These are phyloP conservation scores for Arenicola marina DNA, from an alignment of 2,888 invertebrate species.

Conservation along the genomic window DNA sequence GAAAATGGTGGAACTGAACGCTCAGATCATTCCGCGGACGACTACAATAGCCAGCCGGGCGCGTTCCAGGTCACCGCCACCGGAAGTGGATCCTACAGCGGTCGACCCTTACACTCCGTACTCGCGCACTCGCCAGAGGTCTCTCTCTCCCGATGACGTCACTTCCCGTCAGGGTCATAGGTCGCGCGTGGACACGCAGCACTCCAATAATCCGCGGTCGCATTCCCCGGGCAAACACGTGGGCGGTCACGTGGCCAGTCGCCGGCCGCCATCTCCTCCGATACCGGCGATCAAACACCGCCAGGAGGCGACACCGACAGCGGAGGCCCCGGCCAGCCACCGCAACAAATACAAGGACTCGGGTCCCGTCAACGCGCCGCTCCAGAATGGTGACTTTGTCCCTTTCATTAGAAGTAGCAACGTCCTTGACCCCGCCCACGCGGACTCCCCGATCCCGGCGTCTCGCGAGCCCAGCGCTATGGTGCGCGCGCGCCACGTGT, in stretches of 20 bases:
- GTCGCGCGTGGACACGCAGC: background rate
- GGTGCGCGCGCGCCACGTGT: constrained; percentile 49
- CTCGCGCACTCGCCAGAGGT: background rate
- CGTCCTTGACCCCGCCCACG: constrained; percentile 54
- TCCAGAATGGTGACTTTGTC: constrained; percentile 46
- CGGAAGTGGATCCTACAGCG: background rate
- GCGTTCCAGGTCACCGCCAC: constrained; percentile 12
- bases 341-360: constrained; percentile 22
- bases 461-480: constrained; percentile 54
- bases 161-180: background rate
- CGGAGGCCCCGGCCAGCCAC: background rate
- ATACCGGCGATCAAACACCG: constrained; percentile 27
- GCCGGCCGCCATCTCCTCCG: constrained; percentile 21
- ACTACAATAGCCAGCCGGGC: constrained; percentile 11
- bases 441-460: constrained; percentile 50
- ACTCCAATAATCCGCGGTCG: background rate
- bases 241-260: background rate
- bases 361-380: constrained; percentile 26
- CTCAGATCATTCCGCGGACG: background rate
- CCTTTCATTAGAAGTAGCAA: constrained; percentile 57
- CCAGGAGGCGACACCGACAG: background rate
- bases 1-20: constrained; percentile 35
- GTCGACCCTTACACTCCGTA: background rate
- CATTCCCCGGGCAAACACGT: background rate
- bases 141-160: constrained; percentile 7